A percentile compares a stretch with the other conserved stretches of the same genome.
Evolutionary conservation across 1,140 invertebrate genomes (phyloP).

Genomic region (Drosophila willistoni): DNA sequence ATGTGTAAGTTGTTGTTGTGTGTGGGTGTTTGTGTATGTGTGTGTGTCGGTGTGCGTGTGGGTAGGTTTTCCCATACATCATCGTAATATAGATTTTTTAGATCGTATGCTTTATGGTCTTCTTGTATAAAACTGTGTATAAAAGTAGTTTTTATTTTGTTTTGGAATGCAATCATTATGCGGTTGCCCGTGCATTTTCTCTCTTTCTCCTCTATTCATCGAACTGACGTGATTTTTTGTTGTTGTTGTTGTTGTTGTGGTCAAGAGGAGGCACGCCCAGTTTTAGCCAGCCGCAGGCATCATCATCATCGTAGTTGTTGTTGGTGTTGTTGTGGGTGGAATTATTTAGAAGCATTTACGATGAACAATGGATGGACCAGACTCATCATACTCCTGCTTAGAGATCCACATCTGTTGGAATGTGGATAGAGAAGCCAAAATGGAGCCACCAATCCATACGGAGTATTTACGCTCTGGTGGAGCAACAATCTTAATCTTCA

Average conservation of each 20-base stretch:
- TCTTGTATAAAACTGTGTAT: slow-evolving; percentile 49
- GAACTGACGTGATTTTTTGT: background rate
- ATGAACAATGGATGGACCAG: slow-evolving; percentile 96
- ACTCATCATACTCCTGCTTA: slow-evolving; percentile 97
- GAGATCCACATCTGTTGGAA: slow-evolving; percentile 98
- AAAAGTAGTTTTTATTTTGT: slow-evolving; percentile 43
- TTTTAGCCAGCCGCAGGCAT: background rate
- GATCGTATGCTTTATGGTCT: slow-evolving; percentile 28
- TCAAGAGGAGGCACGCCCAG: slow-evolving; percentile 58
- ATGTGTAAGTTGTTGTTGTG: slow-evolving; percentile 41
- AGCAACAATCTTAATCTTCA: slow-evolving; percentile 98
- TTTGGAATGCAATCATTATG: slow-evolving; percentile 14
- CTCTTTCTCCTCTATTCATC: slow-evolving; percentile 6
- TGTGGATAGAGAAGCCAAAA: slow-evolving; percentile 93
- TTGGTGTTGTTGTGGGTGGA: background rate
- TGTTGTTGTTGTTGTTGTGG: background rate
- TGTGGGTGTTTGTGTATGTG: slow-evolving; percentile 12
- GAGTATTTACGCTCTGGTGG: slow-evolving; percentile 96
- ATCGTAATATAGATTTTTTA: background rate
- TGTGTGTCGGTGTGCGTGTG: background rate
- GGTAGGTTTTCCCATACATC: background rate
- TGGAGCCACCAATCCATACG: slow-evolving; percentile 95
- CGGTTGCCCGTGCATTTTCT: slow-evolving; percentile 21
- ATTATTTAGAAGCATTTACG: slow-evolving; percentile 95
- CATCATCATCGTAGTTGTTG: background rate